Evolutionary conservation across 2,797 vertebrate species (phyloP).

Genomic region (Malurus splendens): DNA sequence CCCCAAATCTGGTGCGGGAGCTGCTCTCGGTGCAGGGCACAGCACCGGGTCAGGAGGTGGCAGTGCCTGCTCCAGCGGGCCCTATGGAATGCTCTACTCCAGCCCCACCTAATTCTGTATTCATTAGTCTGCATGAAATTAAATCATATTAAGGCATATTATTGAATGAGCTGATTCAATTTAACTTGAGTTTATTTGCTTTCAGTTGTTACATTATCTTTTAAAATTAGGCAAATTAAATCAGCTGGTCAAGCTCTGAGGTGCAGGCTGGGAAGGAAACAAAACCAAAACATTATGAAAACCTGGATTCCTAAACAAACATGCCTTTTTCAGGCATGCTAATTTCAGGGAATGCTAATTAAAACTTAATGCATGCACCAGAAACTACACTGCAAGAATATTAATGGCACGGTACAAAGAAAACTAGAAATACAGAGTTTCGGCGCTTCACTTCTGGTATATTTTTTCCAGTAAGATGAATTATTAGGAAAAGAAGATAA

Average conservation of each 20-base stretch:
- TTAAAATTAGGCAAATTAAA: slow-evolving; percentile 59
- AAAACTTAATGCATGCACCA: slow-evolving; percentile 36
- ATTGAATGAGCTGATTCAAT: slow-evolving; percentile 56
- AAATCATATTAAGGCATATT: slow-evolving; percentile 53
- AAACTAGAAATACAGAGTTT: background rate
- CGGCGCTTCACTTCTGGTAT: background rate
- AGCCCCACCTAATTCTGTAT: slow-evolving; percentile 30
- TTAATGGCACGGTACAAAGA: background rate
- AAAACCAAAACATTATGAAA: background rate
- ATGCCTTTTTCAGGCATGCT: slow-evolving; percentile 27
- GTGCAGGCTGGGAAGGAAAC: slow-evolving; percentile 20
- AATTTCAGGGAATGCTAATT: slow-evolving; percentile 41
- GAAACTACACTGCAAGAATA: slow-evolving; percentile 34
- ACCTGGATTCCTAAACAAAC: slow-evolving; percentile 49
- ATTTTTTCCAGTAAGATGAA: background rate
- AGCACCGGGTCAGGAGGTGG: background rate
- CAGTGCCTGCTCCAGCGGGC: background rate
- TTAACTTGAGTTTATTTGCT: slow-evolving; percentile 62
- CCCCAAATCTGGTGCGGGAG: rapidly evolving
- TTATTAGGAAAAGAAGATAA: background rate
- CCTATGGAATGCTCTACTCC: background rate
- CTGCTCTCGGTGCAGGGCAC: rapidly evolving
- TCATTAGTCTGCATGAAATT: slow-evolving; percentile 64
- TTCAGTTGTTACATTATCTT: slow-evolving; percentile 59
- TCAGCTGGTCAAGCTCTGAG: slow-evolving; percentile 27